These are phyloP conservation scores for Plebejus argus DNA, from an alignment of 2,888 invertebrate genomes.

Conservation along the genomic window DNA sequence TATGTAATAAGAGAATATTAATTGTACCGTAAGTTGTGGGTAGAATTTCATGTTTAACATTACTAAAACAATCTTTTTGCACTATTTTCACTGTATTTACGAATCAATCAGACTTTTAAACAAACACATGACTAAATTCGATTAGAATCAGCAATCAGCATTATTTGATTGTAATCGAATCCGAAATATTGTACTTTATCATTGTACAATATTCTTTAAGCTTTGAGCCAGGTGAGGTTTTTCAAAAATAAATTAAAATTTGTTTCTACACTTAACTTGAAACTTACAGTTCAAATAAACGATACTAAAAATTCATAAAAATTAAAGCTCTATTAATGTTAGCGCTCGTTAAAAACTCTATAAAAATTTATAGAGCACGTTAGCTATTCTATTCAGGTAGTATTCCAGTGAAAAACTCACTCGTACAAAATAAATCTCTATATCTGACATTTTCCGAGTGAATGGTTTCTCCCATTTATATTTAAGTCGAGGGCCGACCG, in stretches of 20 bases:
- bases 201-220: background rate
- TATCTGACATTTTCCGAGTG: slow-evolving; percentile 24
- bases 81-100: too few relatives aligned
- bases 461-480: slow-evolving; percentile 25
- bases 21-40: too few relatives aligned
- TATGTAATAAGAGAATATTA: background rate
- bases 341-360: background rate
- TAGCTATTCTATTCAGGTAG: slow-evolving; percentile 10
- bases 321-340: background rate
- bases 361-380: background rate
- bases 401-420: background rate
- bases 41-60: too few relatives aligned
- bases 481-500: slow-evolving; percentile 15
- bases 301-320: background rate
- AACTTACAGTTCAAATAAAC: background rate
- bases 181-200: background rate
- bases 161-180: background rate
- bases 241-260: background rate
- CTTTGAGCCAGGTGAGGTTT: background rate
- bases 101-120: too few relatives aligned
- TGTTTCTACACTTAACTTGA: background rate
- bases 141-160: too few relatives aligned
- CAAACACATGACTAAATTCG: too few relatives aligned
- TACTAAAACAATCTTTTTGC: too few relatives aligned
- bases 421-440: slow-evolving; percentile 21